Evolutionary conservation across 2,797 vertebrate species (phyloP).

Genomic region (Enteromius unitaeniatus): DNA sequence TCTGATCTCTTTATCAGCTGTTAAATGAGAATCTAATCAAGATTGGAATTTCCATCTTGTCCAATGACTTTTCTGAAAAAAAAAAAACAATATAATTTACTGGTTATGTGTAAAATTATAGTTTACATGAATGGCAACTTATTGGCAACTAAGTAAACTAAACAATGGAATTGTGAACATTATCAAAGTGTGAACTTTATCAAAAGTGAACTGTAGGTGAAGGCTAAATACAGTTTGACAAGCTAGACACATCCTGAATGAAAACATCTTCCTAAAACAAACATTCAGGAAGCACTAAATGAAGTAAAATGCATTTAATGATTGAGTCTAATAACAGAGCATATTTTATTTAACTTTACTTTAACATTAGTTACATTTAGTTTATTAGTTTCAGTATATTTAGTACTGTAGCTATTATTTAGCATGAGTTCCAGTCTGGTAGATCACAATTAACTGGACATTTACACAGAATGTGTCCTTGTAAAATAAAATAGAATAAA

Average conservation of each 20-base stretch:
- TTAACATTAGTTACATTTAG: not conserved
- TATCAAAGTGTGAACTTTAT: not conserved
- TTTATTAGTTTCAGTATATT: not conserved
- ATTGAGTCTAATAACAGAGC: not conserved
- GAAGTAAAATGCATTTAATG: not conserved
- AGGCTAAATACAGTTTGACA: not conserved
- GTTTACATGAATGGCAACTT: not conserved
- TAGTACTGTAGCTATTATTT: not conserved
- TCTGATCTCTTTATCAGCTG: constrained; percentile 38
- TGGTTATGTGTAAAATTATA: not conserved
- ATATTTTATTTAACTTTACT: not conserved
- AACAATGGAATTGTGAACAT: not conserved
- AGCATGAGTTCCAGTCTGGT: not conserved
- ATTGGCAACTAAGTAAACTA: not conserved
- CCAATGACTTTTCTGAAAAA: constrained; percentile 6
- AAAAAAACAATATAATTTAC: not conserved
- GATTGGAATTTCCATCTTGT: constrained; percentile 42
- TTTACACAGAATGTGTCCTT: too few relatives aligned
- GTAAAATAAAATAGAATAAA: too few relatives aligned
- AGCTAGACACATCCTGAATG: not conserved
- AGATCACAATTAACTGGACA: too few relatives aligned
- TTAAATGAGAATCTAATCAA: constrained; percentile 40
- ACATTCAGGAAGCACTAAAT: not conserved
- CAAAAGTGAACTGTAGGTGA: not conserved
- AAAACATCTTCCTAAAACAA: not conserved